Percentiles rank a stretch among this genome's conserved stretches.
Evolutionary conservation across 2,888 invertebrate species (phyloP).

Genomic region (Polyploca ridens): DNA sequence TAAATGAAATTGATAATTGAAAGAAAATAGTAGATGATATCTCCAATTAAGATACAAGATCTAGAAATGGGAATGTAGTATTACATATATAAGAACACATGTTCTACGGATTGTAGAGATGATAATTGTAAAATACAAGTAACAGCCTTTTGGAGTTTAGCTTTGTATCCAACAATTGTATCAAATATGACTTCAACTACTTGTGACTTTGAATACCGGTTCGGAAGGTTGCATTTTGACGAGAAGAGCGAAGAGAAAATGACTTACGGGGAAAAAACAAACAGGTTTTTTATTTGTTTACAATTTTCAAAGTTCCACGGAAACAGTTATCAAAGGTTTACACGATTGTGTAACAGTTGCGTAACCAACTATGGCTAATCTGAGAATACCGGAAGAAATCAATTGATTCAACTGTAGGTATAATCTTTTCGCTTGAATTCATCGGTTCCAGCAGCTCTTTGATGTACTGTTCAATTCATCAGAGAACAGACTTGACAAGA

Average conservation of each 20-base stretch:
- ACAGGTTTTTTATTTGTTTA: neutral
- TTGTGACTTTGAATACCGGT: neutral
- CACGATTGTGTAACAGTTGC: neutral
- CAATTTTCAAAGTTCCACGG: neutral
- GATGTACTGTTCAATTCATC: neutral
- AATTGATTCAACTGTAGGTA: neutral
- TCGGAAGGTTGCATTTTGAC: neutral
- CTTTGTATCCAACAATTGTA: no score
- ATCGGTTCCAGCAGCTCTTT: neutral
- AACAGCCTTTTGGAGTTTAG: no score
- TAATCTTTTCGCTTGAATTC: neutral
- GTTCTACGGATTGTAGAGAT: neutral
- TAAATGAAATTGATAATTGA: neutral
- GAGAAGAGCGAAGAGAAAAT: neutral
- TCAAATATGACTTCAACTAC: no score
- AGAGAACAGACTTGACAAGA: neutral
- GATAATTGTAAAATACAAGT: no score
- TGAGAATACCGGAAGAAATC: neutral
- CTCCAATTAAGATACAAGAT: neutral
- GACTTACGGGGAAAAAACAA: neutral
- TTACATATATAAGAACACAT: neutral
- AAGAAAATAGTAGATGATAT: neutral
- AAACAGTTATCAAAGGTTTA: slow-evolving; percentile 3
- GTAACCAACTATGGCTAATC: neutral
- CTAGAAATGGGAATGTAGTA: neutral